Evolutionary conservation across 2,113 vertebrate genomes (phyloP).

Genomic region (Charina bottae): DNA sequence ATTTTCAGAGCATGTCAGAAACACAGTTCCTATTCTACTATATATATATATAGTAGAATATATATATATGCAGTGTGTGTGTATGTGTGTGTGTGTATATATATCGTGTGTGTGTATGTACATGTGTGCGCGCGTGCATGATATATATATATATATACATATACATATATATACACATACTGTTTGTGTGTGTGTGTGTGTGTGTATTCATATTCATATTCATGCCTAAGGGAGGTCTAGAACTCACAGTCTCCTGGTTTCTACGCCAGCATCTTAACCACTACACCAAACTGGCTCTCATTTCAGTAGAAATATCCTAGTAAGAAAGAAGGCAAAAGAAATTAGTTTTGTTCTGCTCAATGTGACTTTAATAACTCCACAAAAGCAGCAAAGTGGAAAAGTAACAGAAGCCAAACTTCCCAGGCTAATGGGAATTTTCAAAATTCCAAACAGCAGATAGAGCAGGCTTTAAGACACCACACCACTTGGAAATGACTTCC

Average conservation of each 20-base stretch:
- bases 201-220: too few species aligned
- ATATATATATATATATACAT: too few species aligned
- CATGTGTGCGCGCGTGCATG: too few species aligned
- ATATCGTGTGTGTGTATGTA: too few species aligned
- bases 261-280: too few species aligned
- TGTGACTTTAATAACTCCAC: background rate
- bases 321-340: background rate
- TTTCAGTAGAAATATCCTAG: background rate
- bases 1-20: background rate
- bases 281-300: background rate
- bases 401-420: background rate
- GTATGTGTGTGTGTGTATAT: too few species aligned
- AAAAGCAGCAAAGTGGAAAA: background rate
- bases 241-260: background rate
- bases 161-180: too few species aligned
- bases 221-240: background rate
- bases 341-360: rapidly evolving
- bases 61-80: too few species aligned
- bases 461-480: background rate
- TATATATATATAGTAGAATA: too few species aligned
- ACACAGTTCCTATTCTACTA: background rate
- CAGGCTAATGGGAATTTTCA: background rate
- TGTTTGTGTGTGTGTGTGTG: too few species aligned
- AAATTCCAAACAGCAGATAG: slow-evolving; percentile 24
- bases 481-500: background rate